phyloP scores from a whole-genome alignment of 35 echinoderm and acorn worm species.

The Strongylocentrotus purpuratus region DNA sequence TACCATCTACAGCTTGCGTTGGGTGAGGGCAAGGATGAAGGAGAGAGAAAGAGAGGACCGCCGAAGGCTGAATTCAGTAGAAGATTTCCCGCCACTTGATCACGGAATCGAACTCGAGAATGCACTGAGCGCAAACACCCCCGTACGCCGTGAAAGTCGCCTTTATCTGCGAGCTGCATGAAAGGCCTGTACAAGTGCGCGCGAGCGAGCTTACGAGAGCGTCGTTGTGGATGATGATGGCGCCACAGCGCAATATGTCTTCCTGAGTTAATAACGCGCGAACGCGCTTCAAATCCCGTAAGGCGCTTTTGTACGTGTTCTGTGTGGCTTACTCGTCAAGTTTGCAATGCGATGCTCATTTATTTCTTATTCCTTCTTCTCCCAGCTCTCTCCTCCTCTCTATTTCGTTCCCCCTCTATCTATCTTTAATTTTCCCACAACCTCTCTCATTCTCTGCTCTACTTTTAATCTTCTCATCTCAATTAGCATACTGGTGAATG shows the following conservation, averaged over 20 bases:
- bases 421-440: too few relatives aligned
- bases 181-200: not conserved
- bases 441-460: too few relatives aligned
- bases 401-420: too few relatives aligned
- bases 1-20: not conserved
- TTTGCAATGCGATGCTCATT: too few relatives aligned
- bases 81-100: not conserved
- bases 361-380: too few relatives aligned
- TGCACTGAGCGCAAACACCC: not conserved
- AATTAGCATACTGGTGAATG: too few relatives aligned
- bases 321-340: not conserved
- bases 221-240: not conserved
- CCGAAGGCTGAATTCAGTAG: not conserved
- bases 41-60: not conserved
- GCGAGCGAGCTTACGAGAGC: not conserved
- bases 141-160: not conserved
- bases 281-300: not conserved
- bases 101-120: constrained; percentile 9
- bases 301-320: not conserved
- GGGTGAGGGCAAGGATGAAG: not conserved
- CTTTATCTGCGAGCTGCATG: not conserved
- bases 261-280: not conserved
- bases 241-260: not conserved
- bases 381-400: too few relatives aligned
- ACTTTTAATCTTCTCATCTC: too few relatives aligned